A percentile compares a stretch with the other conserved stretches of the same genome.
phyloP scores from a whole-genome alignment of 2,113 vertebrate species.

The Phyllostomus discolor region DNA sequence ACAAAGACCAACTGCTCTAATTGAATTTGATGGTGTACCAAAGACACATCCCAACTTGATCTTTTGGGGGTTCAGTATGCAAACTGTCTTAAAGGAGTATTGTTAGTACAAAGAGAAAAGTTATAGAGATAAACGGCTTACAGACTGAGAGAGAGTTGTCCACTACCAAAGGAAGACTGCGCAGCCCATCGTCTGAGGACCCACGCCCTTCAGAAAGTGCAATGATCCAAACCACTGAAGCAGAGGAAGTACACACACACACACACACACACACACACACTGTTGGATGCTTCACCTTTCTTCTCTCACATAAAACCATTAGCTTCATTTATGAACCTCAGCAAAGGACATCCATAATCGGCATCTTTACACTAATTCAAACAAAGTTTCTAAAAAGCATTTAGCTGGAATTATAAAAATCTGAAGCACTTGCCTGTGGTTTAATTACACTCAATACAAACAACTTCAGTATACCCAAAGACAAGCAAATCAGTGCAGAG shows the following conservation, averaged over 20 bases:
- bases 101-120: not conserved
- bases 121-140: not conserved
- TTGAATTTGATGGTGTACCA: not conserved
- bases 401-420: constrained; percentile 14
- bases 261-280: not conserved
- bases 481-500: constrained; percentile 1
- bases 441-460: not conserved
- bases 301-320: not conserved
- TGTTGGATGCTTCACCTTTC: not conserved
- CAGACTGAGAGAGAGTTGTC: not conserved
- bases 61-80: not conserved
- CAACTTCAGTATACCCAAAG: not conserved
- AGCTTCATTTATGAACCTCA: constrained; percentile 1
- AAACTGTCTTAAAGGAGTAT: not conserved
- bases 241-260: not conserved
- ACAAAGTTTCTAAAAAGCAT: not conserved
- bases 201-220: not conserved
- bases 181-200: not conserved
- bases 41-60: not conserved
- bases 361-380: not conserved
- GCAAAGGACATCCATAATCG: not conserved
- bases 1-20: not conserved
- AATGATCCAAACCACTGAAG: not conserved
- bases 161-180: not conserved
- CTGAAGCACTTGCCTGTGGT: not conserved